phyloP scores from a whole-genome alignment of 2,113 vertebrate species.

The Litocranius walleri region DNA sequence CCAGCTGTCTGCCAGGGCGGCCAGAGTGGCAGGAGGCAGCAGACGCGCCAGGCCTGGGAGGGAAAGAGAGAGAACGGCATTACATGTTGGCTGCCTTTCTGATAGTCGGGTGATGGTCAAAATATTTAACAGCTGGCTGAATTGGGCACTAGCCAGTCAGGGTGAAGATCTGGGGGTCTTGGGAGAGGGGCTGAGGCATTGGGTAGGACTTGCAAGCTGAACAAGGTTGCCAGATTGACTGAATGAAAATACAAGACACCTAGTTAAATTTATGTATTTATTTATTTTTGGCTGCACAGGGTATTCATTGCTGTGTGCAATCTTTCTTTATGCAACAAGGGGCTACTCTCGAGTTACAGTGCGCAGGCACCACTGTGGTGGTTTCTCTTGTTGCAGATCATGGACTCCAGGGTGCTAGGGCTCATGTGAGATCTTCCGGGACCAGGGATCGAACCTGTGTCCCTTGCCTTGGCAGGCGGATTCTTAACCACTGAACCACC shows the following conservation, averaged over 20 bases:
- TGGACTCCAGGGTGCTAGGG: neutral
- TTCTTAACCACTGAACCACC: neutral
- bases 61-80: neutral
- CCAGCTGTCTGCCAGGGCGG: constrained; percentile 82
- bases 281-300: neutral
- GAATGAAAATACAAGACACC: neutral
- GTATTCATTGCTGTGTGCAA: neutral
- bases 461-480: neutral
- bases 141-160: neutral
- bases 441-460: neutral
- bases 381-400: neutral
- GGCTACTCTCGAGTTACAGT: neutral
- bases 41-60: constrained; percentile 50
- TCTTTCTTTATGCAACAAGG: neutral
- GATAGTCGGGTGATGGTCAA: neutral
- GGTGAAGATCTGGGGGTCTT: neutral
- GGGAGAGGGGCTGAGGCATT: neutral
- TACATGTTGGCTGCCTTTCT: neutral
- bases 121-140: neutral
- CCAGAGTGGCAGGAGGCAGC: constrained; percentile 78
- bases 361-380: neutral
- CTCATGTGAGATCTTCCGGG: neutral
- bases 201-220: neutral
- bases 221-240: neutral
- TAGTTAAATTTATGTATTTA: neutral